phyloP scores from a whole-genome alignment of 2,888 invertebrate genomes.

The Electrophaes corylata region DNA sequence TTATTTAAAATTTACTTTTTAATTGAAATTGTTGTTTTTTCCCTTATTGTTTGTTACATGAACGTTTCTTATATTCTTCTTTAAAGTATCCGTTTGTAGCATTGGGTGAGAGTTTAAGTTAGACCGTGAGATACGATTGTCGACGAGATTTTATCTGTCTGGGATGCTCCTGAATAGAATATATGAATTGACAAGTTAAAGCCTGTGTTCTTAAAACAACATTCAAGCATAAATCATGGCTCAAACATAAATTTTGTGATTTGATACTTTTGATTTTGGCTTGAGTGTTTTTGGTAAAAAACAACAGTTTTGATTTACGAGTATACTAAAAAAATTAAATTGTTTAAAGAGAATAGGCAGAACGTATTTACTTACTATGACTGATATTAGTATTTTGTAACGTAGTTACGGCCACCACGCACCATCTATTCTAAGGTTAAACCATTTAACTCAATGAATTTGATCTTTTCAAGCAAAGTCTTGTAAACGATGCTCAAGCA shows the following conservation, averaged over 20 bases:
- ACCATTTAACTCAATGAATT: background rate
- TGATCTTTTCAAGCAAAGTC: too few species aligned
- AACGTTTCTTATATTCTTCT: background rate
- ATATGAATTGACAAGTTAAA: too few species aligned
- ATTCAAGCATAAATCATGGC: background rate
- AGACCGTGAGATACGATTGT: too few species aligned
- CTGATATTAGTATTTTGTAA: slow-evolving; percentile 36
- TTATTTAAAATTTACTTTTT: slow-evolving; percentile 33
- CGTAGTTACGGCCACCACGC: slow-evolving; percentile 15
- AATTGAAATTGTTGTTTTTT: slow-evolving; percentile 36
- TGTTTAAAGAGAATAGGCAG: slow-evolving; percentile 27
- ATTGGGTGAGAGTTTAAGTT: too few species aligned
- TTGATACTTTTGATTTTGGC: background rate
- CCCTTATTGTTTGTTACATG: slow-evolving; percentile 12
- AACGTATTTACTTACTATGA: slow-evolving; percentile 37
- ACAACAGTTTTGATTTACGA: slow-evolving; percentile 38
- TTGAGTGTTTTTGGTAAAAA: slow-evolving; percentile 1
- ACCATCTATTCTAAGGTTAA: background rate
- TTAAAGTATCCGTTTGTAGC: too few species aligned
- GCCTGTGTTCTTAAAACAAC: too few species aligned
- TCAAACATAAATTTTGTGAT: background rate
- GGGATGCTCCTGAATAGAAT: too few species aligned
- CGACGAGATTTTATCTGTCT: too few species aligned
- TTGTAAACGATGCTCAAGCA: too few species aligned
- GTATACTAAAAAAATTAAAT: slow-evolving; percentile 24